Percentiles rank a stretch among this genome's conserved stretches.
Evolutionary conservation across 2,797 vertebrate species (phyloP).

Genomic region (Neosilurus mollespiculum): DNA sequence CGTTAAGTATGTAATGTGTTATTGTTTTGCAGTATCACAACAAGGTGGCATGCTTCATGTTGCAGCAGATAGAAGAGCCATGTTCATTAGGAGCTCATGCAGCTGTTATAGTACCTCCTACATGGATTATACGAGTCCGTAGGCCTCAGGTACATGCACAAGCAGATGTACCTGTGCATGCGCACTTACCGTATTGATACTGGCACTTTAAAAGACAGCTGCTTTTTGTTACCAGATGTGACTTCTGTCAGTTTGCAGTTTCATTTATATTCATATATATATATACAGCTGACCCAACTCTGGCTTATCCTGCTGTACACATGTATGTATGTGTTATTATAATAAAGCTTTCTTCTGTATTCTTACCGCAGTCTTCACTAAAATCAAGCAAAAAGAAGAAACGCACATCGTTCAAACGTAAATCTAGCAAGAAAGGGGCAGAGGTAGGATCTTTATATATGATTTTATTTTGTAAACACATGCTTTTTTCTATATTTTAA

Average conservation of each 20-base stretch:
- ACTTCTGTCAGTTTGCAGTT: no score
- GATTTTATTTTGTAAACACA: neutral
- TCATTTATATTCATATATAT: no score
- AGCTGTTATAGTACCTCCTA: constrained; percentile 89
- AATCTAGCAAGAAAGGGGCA: constrained; percentile 87
- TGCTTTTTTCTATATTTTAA: neutral
- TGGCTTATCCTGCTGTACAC: neutral
- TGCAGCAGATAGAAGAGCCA: constrained; percentile 93
- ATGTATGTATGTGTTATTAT: neutral
- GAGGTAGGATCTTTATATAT: constrained; percentile 77
- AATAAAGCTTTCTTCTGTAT: neutral
- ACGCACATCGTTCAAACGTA: constrained; percentile 89
- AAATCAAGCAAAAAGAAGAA: constrained; percentile 96
- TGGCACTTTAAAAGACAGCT: neutral
- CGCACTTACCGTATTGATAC: neutral
- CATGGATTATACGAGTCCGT: constrained; percentile 90
- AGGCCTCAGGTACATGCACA: constrained; percentile 77
- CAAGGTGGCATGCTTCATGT: constrained; percentile 96
- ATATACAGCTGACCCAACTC: no score
- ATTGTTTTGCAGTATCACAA: constrained; percentile 87
- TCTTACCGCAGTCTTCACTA: constrained; percentile 68
- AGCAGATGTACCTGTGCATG: no score
- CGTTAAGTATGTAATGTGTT: constrained; percentile 32
- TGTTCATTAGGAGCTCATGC: constrained; percentile 92
- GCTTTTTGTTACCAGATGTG: no score